Evolutionary conservation across 2,797 vertebrate species (phyloP), one percentile per base, ranked within the genome.

Genomic region (Anisognathus igniventris): DNA sequence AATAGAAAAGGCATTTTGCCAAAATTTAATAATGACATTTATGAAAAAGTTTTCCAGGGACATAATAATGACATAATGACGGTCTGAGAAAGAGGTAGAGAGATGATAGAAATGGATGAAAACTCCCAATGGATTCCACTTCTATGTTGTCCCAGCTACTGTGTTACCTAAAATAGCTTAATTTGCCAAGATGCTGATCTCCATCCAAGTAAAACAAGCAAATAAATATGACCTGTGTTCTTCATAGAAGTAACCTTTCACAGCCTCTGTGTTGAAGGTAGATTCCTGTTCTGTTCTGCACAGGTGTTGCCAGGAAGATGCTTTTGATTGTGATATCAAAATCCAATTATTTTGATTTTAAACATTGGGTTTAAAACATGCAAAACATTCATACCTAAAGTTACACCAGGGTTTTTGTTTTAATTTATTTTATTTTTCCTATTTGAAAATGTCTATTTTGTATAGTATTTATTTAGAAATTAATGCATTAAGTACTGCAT

Each of bases 61-160:
- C 5, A 20, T 9, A 54, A n/a, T 45, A 88, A 70, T 30, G 10
- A 30, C 21, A 61, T 48, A 25, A 79, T 39, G 7, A 50, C 9
- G n/a, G 4, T 31, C 33, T 80, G 44, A 83, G n/a, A 53, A 66
- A 37, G 21, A 79, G 21, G 7, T 14, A 62, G 18, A 64, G 4
- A 58, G 6, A 17, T 22, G 3, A 30, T 35, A 70, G 17, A 73
- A 70, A 62, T 37, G 15, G 15, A 40, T 86, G 25, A 28, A 13
- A 71, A 5, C 6, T 74, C 22, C 8, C 9, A 11, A 31, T 24
- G 4, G 30, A 50, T 84, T 84, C 15, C 7, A 44, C 5, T 50
- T n/a, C 9, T 77, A 14, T 0, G 0, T 51, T 77, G 23, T 35
- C 7, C 28, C 1, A 33, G 7, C 4, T 50, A 17, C 30, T 65